phyloP scores from a whole-genome alignment of 2,888 invertebrate species.

The Amaurobius ferox region DNA sequence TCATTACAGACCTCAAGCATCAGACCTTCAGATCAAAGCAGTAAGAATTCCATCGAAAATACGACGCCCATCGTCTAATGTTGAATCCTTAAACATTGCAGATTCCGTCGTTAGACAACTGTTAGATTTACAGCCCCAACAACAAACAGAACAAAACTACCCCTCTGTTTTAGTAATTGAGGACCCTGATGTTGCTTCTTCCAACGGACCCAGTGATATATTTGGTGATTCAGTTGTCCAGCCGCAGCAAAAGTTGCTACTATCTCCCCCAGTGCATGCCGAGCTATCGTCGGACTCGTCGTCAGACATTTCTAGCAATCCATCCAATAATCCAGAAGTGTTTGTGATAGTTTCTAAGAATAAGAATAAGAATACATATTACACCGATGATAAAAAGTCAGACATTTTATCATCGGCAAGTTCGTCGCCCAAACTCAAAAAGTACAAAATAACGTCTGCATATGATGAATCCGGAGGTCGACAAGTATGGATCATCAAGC shows the following conservation, averaged over 20 bases:
- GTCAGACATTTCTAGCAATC: slow-evolving; percentile 20
- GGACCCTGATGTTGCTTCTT: slow-evolving; percentile 55
- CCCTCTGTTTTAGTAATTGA: slow-evolving; percentile 65
- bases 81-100: slow-evolving; percentile 53
- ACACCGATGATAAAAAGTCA: slow-evolving; percentile 34
- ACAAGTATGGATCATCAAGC: slow-evolving; percentile 68
- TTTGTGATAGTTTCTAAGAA: slow-evolving; percentile 62
- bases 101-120: slow-evolving; percentile 57
- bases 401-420: slow-evolving; percentile 23
- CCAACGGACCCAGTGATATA: slow-evolving; percentile 21
- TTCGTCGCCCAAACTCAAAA: slow-evolving; percentile 48
- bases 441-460: slow-evolving; percentile 60
- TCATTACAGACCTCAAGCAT: slow-evolving; percentile 46
- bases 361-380: slow-evolving; percentile 32
- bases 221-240: slow-evolving; percentile 30
- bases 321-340: slow-evolving; percentile 39
- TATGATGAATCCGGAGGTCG: slow-evolving; percentile 55
- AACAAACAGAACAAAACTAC: slow-evolving; percentile 1
- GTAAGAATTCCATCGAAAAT: slow-evolving; percentile 43
- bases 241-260: slow-evolving; percentile 31
- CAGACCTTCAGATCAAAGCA: slow-evolving; percentile 59
- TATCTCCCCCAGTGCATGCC: slow-evolving; percentile 50
- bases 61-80: slow-evolving; percentile 22
- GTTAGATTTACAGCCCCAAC: slow-evolving; percentile 39
- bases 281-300: slow-evolving; percentile 40